Evolutionary conservation across 2,888 invertebrate species (phyloP).

Genomic region (Physocephala rufipes): DNA sequence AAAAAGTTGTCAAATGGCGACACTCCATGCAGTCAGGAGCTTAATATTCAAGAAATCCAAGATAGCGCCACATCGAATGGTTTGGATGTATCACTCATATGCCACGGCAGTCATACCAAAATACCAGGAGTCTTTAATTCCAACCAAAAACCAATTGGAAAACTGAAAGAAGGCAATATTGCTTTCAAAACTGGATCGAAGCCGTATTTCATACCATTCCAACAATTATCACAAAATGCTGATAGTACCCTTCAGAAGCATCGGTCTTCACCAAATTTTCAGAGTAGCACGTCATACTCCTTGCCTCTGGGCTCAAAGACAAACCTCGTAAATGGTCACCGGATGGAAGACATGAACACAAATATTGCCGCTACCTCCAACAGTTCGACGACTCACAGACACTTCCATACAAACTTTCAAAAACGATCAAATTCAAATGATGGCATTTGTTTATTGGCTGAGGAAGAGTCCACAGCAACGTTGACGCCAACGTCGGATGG

Average conservation of each 20-base stretch:
- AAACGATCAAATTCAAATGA: slow-evolving; percentile 60
- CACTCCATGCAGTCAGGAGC: slow-evolving; percentile 40
- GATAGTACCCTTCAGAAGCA: slow-evolving; percentile 55
- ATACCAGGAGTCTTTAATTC: slow-evolving; percentile 55
- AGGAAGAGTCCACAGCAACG: slow-evolving; percentile 59
- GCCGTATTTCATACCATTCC: slow-evolving; percentile 58
- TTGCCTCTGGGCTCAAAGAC: slow-evolving; percentile 40
- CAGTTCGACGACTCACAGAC: slow-evolving; percentile 52
- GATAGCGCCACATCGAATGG: slow-evolving; percentile 34
- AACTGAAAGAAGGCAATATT: slow-evolving; percentile 7
- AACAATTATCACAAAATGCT: slow-evolving; percentile 53
- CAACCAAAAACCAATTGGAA: slow-evolving; percentile 48
- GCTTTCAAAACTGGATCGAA: slow-evolving; percentile 41
- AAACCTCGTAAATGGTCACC: slow-evolving; percentile 43
- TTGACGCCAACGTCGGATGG: slow-evolving; percentile 58
- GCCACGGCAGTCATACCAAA: slow-evolving; percentile 51
- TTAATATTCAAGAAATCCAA: slow-evolving; percentile 40
- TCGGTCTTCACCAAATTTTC: slow-evolving; percentile 58
- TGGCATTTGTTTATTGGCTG: slow-evolving; percentile 59
- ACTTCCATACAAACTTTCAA: slow-evolving; percentile 58
- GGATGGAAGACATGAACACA: slow-evolving; percentile 56
- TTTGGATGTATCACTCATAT: slow-evolving; percentile 42
- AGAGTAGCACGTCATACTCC: slow-evolving; percentile 36
- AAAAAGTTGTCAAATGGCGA: slow-evolving; percentile 56
- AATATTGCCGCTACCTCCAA: slow-evolving; percentile 49